Base-by-base conservation (phyloP, 1,140 invertebrate species). In the Leptopilina boulardi region DNA sequence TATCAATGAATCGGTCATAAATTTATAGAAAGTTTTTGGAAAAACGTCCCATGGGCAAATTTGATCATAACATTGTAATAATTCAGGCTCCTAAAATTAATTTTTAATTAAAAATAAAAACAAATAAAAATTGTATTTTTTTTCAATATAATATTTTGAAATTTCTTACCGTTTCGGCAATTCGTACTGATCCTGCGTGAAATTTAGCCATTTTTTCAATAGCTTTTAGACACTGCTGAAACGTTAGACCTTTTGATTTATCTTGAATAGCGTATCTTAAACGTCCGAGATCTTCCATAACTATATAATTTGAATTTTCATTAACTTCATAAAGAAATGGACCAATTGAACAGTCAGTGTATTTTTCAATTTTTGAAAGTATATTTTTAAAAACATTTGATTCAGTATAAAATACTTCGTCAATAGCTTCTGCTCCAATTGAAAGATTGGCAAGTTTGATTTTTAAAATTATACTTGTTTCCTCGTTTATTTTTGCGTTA, bases 121-220 rank as follows among this genome's bases (percentile, higher is more conserved):
- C 26, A 30, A 3, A 42, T 42, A 42, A 10, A 42, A 42, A 11
- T 42, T 42, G 3, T 42, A 1, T 47, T 47, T 15, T 1, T 47
- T 47, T 47, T 15, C 15, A 47, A n/a, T 15, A 38, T 44, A 44
- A 44, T 47, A 26, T 15, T 66, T 66, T 26, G 4, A 26, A 6
- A 26, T 66, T 6, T 30, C 21, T 44, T 81, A 91, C 91, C 85
- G 89, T 86, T 83, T 90, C 86, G 59, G 89, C 85, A 74, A 92
- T 78, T 5, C 88, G 86, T 51, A 91, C 88, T 0, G 92, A 91
- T 0, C 90, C 89, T 11, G 92, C 93, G 82, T 93, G 93, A 79
- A 92, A 90, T 76, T 89, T 90, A 9, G 92, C 93, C 75, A 93
- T 41, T 71, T 91, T 91, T 3, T 90, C 82, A 0, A 93, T 81